Evolutionary conservation across 2,888 invertebrate genomes (phyloP), one percentile per base, ranked within the genome.

Genomic region (Aphodius granarius): DNA sequence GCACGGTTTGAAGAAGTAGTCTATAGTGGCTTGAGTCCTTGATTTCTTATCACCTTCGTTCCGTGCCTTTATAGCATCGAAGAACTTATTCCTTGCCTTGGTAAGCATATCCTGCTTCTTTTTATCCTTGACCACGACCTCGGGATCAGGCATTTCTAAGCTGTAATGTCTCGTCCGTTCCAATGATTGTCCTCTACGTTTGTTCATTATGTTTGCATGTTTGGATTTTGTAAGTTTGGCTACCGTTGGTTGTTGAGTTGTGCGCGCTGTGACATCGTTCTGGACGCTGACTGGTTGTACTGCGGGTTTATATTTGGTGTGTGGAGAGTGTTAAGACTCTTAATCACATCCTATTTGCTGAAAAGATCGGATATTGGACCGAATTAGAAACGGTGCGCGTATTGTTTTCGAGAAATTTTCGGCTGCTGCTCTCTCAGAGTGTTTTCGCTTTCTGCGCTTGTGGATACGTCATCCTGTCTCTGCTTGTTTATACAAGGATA

Each of bases 1-100:
- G 75, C 89, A 89, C 43, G 88, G 86, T 82, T 89, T 90, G 21
- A 86, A 78, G 73, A 87, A 85, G 76, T 87, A 86, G 63, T 89
- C 89, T 72, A 89, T 85, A 75, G 90, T 90, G 0, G 84, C 82
- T 78, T 87, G 86, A 3, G 86, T 85, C 71, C 85, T 81, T 0
- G 85, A 82, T 81, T 85, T 86, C 68, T 83, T 85, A 64, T 83
- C 80, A n/a, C 79, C 79, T 3, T 82, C 80, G 17, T 78, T 80
- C 43, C 75, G 77, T 5, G 80, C 73, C 75, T 80, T 81, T 18
- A 80, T 70, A 5, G 78, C 79, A 70, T 86, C 85, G 73, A 86
- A 81, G 23, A 87, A 80, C 79, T 86, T 86, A 73, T 83, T 83
- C 75, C 83, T 82, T 19, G 86, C 87, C 80, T 84, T 86, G 23